Evolutionary conservation across 2,888 invertebrate genomes (phyloP), one percentile per base, ranked within the genome.

Genomic region (Morpho helenor): DNA sequence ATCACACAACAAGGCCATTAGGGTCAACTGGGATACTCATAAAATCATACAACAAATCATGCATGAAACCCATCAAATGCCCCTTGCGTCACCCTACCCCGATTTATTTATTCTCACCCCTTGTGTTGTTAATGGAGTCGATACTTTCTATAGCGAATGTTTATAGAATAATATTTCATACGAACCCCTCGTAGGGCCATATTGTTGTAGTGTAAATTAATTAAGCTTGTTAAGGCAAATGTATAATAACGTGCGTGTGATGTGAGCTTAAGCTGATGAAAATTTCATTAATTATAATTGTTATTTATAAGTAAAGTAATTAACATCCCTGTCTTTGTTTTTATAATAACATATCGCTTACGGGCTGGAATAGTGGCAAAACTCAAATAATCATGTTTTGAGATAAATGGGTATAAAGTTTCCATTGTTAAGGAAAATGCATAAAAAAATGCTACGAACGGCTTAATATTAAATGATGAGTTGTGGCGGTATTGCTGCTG

Each of bases 181-280:
- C 5, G 42, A 23, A 56, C 56, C 60, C 60, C 57, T 46, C 50
- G 52, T 48, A 49, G 53, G 57, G 56, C 53, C 55, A 52, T 55
- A 59, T 54, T 61, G 59, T 58, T 48, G 57, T 52, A 52, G 55
- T 58, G 61, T 57, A 56, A 63, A 59, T 66, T 65, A 62, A 67
- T 64, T 67, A 64, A 60, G 56, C 52, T 49, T 54, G 49, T 53
- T 54, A 57, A 56, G 56, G 55, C 49, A 62, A 46, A 52, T 62
- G 57, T 57, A 39, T 48, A 8, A 31, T 9, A 31, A 52, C 47
- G 48, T 48, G 48, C 52, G 52, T 31, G 52, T 52, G 52, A 31
- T 31, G 31, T 31, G 31, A 31, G 5, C 31, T 31, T 52, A 52
- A 45, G 45, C 45, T 42, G 8, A 16, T 16, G 16, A 16, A 45